phyloP scores from a whole-genome alignment of 1,140 invertebrate species.

The Zaprionus kolodkinae region DNA sequence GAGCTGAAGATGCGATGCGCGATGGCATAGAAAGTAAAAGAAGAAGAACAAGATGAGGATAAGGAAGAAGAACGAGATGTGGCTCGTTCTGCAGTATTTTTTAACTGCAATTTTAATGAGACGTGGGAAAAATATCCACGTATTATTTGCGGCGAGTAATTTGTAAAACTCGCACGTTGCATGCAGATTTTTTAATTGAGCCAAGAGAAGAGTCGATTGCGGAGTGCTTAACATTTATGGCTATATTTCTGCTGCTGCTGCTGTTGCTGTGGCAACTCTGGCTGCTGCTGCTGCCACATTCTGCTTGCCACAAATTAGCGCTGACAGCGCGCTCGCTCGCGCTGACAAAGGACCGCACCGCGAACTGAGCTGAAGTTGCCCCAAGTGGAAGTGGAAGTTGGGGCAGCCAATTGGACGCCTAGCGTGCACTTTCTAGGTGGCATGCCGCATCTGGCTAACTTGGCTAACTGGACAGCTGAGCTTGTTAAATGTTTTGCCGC shows the following conservation, averaged over 20 bases:
- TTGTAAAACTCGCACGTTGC: slow-evolving; percentile 78
- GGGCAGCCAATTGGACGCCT: slow-evolving; percentile 76
- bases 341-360: slow-evolving; percentile 68
- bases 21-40: slow-evolving; percentile 72
- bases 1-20: slow-evolving; percentile 41
- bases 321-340: slow-evolving; percentile 58
- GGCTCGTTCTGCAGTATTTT: slow-evolving; percentile 38
- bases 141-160: slow-evolving; percentile 42
- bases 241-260: slow-evolving; percentile 61
- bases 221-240: slow-evolving; percentile 69
- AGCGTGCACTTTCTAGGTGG: slow-evolving; percentile 79
- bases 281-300: slow-evolving; percentile 5
- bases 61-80: slow-evolving; percentile 3
- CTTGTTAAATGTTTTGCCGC: slow-evolving; percentile 81
- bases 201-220: neutral
- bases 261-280: neutral
- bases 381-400: slow-evolving; percentile 4
- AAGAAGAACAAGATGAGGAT: slow-evolving; percentile 28
- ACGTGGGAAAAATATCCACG: slow-evolving; percentile 70
- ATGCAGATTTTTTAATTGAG: slow-evolving; percentile 65
- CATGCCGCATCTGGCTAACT: slow-evolving; percentile 55
- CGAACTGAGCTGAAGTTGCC: neutral
- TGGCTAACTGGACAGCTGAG: slow-evolving; percentile 61
- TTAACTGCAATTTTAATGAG: slow-evolving; percentile 78
- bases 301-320: slow-evolving; percentile 73